Evolutionary conservation across 2,888 invertebrate species (phyloP).

Genomic region (Electrophaes corylata): DNA sequence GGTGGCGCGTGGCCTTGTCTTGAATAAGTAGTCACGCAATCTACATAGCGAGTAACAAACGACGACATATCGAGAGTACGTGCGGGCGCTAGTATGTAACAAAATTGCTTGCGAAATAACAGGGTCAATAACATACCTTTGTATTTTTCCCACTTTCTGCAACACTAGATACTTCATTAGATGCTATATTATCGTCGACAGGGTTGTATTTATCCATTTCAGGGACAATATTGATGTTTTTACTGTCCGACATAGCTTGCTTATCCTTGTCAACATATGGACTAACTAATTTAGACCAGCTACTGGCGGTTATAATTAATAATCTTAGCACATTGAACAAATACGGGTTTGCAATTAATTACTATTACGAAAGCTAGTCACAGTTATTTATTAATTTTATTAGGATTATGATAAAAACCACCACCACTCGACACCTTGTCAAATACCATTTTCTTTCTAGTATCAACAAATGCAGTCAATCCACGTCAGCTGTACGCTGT

Average conservation of each 20-base stretch:
- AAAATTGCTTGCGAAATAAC: constrained; percentile 1
- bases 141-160: constrained; percentile 67
- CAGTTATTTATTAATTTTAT: no score
- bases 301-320: constrained; percentile 13
- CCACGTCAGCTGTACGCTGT: constrained; percentile 51
- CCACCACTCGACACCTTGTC: constrained; percentile 64
- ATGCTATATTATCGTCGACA: constrained; percentile 65
- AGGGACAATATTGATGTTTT: constrained; percentile 67
- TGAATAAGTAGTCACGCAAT: constrained; percentile 24
- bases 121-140: constrained; percentile 54
- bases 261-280: constrained; percentile 70
- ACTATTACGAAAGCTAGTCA: no score
- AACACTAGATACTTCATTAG: constrained; percentile 65
- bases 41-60: constrained; percentile 1
- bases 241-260: constrained; percentile 74
- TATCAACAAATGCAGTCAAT: no score
- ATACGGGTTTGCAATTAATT: background rate
- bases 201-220: constrained; percentile 64
- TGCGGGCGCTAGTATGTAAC: background rate
- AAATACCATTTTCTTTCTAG: constrained; percentile 49
- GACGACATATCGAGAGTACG: background rate
- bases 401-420: no score
- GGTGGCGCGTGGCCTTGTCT: constrained; percentile 36
- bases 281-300: constrained; percentile 34
- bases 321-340: background rate